phyloP scores from a whole-genome alignment of 2,113 vertebrate species.

The Numida meleagris region DNA sequence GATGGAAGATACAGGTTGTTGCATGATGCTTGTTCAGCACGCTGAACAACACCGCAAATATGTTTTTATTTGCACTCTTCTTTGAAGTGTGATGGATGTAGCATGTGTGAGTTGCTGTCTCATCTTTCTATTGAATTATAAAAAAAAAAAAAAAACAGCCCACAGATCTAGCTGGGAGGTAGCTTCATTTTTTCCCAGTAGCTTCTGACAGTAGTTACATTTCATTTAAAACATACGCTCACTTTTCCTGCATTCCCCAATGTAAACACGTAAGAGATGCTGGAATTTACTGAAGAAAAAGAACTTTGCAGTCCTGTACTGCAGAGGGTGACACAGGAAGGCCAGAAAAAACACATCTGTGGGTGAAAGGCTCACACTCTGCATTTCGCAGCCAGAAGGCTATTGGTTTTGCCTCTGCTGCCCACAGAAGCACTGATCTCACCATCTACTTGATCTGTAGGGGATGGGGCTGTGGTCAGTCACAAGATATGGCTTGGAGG shows the following conservation, averaged over 20 bases:
- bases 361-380: not conserved
- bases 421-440: not conserved
- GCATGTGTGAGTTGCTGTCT: conserved; percentile 47
- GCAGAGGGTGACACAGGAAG: not conserved
- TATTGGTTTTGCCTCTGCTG: not conserved
- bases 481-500: accelerated
- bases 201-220: conserved; percentile 56
- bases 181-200: conserved; percentile 49
- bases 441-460: not conserved
- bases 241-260: conserved; percentile 43
- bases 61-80: not conserved
- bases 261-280: conserved; percentile 42
- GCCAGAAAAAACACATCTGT: conserved; percentile 48
- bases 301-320: conserved; percentile 15
- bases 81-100: conserved; percentile 56
- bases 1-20: conserved; percentile 62
- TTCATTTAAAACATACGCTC: conserved; percentile 64
- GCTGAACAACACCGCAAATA: conserved; percentile 45
- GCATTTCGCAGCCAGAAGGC: conserved; percentile 17
- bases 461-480: not conserved
- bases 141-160: not conserved
- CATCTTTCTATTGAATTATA: conserved; percentile 62
- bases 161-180: conserved; percentile 50
- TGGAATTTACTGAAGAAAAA: conserved; percentile 50
- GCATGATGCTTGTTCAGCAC: conserved; percentile 31